Conservation (phyloP, 2,797 vertebrate species). For the Cirrhinus molitorella region DNA sequence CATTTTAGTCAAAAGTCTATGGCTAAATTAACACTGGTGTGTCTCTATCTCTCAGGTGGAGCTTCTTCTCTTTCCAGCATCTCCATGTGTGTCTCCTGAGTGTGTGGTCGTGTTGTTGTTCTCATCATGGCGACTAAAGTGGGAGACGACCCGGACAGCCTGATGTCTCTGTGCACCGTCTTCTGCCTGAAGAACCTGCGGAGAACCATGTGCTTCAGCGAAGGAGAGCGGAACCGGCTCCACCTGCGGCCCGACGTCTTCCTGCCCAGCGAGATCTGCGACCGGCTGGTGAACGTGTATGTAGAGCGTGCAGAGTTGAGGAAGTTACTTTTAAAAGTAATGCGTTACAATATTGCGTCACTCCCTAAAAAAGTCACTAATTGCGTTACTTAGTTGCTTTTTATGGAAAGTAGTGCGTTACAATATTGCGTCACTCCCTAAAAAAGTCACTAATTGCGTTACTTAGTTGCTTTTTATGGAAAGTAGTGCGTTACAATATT, state of each 20-base stretch:
- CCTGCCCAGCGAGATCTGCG: conserved; percentile 97
- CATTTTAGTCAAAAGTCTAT: no score
- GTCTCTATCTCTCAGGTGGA: neutral
- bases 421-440: no score
- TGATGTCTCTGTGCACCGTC: conserved; percentile 90
- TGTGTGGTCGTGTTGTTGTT: conserved; percentile 54
- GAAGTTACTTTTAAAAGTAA: no score
- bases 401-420: no score
- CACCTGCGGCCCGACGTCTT: conserved; percentile 92
- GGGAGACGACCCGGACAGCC: conserved; percentile 91
- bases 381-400: no score
- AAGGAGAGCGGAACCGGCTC: conserved; percentile 84
- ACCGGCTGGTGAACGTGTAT: conserved; percentile 94
- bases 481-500: no score
- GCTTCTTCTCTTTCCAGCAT: neutral
- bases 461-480: no score
- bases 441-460: no score
- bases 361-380: no score
- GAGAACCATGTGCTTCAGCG: conserved; percentile 92
- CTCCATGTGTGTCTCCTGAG: conserved; percentile 38
- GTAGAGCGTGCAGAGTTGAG: no score
- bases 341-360: no score
- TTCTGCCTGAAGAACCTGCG: conserved; percentile 95
- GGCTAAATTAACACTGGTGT: no score
- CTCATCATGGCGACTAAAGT: conserved; percentile 90